Base-by-base conservation (phyloP, 2,113 vertebrate genomes). In the Zosterops pallidus region DNA sequence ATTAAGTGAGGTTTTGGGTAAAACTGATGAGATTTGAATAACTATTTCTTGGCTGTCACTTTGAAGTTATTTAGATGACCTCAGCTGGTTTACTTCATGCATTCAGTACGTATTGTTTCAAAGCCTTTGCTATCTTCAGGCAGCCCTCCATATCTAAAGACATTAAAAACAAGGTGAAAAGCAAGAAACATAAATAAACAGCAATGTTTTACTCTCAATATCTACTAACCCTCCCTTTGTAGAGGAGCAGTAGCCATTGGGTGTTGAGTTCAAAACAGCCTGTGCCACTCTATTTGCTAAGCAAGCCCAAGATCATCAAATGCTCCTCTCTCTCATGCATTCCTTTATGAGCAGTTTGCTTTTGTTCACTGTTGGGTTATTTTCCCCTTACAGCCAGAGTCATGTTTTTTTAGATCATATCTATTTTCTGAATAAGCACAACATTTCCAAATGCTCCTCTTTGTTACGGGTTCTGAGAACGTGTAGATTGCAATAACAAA, bases 391-490 rank as follows among this genome's bases (percentile, higher is more conserved):
- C 83, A 92, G 59, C 18, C 64, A 74, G 55, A 86, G 59, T 67
- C 70, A 59, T 90, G 79, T 14, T 87, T 72, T 62, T 55, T 86
- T 71, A 93, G 95, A 92, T 94, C 35, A 1, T 90, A 88, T 95
- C 92, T 94, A 0, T 74, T 92, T 92, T 90, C 71, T 88, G 74
- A 88, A 93, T 39, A 92, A 96, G 53, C 59, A 39, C 15, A 80
- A 29, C 41, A 80, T 63, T 33, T 77, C 24, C 76, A 63, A 96
- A 70, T 33, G 53, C 37, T 55, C 28, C 50, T 83, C 55, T 76
- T 75, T 83, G 37, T 82, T 85, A 76, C 46, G 39, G 13, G 10
- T 74, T 95, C 75, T 91, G 65, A 79, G 91, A 74, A 75, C 0
- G 11, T 14, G 23, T 8, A 31, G 68, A 42, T 39, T 85, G 24